Evolutionary conservation across 2,888 invertebrate species (phyloP).

Genomic region (Acleris holmiana): DNA sequence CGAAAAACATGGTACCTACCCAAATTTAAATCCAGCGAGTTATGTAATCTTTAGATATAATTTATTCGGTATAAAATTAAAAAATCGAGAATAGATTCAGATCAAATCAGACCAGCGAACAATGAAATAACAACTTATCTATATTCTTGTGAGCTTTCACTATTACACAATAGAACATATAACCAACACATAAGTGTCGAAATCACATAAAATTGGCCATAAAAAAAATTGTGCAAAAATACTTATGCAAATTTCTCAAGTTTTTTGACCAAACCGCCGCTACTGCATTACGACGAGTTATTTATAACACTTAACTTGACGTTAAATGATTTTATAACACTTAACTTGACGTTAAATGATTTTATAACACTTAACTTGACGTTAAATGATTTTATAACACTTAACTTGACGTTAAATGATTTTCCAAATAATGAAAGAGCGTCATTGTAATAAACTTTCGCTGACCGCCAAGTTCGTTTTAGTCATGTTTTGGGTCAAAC

Average conservation of each 20-base stretch:
- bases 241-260: background rate
- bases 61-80: conserved; percentile 27
- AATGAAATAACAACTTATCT: conserved; percentile 35
- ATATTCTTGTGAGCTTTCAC: conserved; percentile 33
- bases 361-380: too few species aligned
- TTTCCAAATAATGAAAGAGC: too few species aligned
- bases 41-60: conserved; percentile 20
- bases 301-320: too few species aligned
- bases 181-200: conserved; percentile 22
- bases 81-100: conserved; percentile 34
- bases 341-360: too few species aligned
- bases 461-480: conserved; percentile 28
- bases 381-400: too few species aligned
- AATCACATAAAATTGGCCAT: conserved; percentile 17
- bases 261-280: background rate
- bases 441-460: conserved; percentile 22
- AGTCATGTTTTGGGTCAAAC: conserved; percentile 32
- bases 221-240: conserved; percentile 14
- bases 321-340: too few species aligned
- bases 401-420: too few species aligned
- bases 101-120: conserved; percentile 31
- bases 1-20: background rate
- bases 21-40: background rate
- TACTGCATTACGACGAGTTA: background rate
- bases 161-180: conserved; percentile 30